Evolutionary conservation across 2,888 invertebrate genomes (phyloP).

Genomic region (Desoria tigrina): DNA sequence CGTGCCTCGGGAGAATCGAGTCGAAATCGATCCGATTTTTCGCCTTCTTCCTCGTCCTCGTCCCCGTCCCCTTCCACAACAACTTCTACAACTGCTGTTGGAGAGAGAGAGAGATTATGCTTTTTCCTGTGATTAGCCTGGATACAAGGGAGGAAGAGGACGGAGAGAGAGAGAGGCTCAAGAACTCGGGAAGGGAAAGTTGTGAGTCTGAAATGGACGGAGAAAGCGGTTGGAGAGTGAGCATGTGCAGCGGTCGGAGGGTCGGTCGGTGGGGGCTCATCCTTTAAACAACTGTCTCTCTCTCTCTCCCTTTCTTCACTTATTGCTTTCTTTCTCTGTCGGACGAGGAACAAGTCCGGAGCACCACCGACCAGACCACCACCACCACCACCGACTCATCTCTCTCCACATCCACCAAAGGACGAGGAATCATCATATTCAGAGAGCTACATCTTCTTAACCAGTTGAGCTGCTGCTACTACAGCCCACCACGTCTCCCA

Average conservation of each 20-base stretch:
- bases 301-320: slow-evolving; percentile 19
- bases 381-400: background rate
- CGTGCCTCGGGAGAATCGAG: slow-evolving; percentile 48
- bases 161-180: background rate
- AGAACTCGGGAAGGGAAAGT: slow-evolving; percentile 7
- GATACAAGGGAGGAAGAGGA: slow-evolving; percentile 6
- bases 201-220: background rate
- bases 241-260: background rate
- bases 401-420: too few species aligned
- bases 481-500: background rate
- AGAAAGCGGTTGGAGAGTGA: background rate
- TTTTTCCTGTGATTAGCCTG: slow-evolving; percentile 24
- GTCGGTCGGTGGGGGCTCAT: slow-evolving; percentile 12
- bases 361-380: background rate
- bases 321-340: slow-evolving; percentile 15
- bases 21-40: slow-evolving; percentile 47
- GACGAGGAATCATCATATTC: too few species aligned
- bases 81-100: too few species aligned
- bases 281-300: slow-evolving; percentile 21
- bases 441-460: slow-evolving; percentile 4
- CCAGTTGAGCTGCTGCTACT: slow-evolving; percentile 21
- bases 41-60: slow-evolving; percentile 16
- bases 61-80: too few species aligned
- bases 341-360: background rate
- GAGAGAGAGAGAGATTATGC: slow-evolving; percentile 21